These are phyloP conservation scores for Grantiella picta DNA, from an alignment of 2,113 vertebrate genomes.

Conservation along the genomic window DNA sequence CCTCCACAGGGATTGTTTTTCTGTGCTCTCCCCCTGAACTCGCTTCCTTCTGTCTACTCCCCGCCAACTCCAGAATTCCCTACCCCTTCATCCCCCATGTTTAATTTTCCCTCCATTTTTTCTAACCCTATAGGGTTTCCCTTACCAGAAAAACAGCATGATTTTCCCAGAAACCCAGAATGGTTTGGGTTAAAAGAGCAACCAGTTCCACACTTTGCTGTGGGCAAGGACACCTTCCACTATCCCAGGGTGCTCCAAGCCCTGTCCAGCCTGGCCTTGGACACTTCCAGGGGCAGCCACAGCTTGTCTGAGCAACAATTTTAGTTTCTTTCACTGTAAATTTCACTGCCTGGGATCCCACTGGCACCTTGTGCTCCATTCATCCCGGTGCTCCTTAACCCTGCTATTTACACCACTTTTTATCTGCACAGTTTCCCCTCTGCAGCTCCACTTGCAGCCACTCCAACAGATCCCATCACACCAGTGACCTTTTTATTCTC, in stretches of 20 bases:
- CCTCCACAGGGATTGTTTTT: neutral
- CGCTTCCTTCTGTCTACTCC: neutral
- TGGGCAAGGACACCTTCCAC: neutral
- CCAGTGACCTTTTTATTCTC: neutral
- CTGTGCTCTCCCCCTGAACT: neutral
- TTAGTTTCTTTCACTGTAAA: neutral
- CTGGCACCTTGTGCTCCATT: neutral
- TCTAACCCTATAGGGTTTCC: fast-evolving
- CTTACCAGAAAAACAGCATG: neutral
- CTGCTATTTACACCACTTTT: neutral
- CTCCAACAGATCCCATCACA: neutral
- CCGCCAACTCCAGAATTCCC: neutral
- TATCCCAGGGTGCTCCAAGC: fast-evolving
- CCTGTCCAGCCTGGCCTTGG: fast-evolving
- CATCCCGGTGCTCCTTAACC: neutral
- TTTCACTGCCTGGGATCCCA: neutral
- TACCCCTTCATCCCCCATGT: neutral
- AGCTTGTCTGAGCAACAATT: neutral
- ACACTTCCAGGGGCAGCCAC: neutral
- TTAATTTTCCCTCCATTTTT: neutral
- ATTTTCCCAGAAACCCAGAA: neutral
- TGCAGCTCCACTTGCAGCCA: neutral
- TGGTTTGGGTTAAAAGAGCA: fast-evolving
- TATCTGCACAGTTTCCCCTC: neutral
- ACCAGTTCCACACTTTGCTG: no score